phyloP scores from a whole-genome alignment of 1,140 invertebrate species.

The Aphaenogaster floridana region DNA sequence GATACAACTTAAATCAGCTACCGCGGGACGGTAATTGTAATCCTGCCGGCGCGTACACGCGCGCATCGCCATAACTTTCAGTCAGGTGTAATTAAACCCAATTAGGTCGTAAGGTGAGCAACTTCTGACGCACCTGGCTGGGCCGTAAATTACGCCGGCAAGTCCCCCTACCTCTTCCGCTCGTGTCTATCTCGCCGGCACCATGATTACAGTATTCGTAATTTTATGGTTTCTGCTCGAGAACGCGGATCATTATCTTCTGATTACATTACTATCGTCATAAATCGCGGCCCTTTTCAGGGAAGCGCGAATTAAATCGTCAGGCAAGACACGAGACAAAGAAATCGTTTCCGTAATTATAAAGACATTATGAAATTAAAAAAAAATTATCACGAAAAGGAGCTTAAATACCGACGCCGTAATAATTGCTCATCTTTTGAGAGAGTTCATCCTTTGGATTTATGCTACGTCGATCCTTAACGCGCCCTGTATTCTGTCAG shows the following conservation, averaged over 20 bases:
- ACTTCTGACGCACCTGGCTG: constrained; percentile 74
- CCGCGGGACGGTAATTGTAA: constrained; percentile 63
- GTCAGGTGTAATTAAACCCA: constrained; percentile 75
- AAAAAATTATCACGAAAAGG: not conserved
- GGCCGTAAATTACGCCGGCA: constrained; percentile 71
- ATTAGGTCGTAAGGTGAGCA: constrained; percentile 77
- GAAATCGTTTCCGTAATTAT: constrained; percentile 10
- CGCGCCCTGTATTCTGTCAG: constrained; percentile 7
- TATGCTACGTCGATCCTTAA: constrained; percentile 1
- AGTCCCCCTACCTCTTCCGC: constrained; percentile 33
- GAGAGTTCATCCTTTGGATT: not conserved
- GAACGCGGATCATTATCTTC: constrained; percentile 50
- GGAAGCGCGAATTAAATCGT: constrained; percentile 45
- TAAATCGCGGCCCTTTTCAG: constrained; percentile 52
- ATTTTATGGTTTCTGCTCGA: constrained; percentile 59
- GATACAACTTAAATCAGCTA: constrained; percentile 61
- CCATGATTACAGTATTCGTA: constrained; percentile 63
- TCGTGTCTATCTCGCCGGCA: constrained; percentile 58
- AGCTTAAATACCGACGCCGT: not conserved
- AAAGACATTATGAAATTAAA: not conserved
- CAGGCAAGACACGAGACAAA: constrained; percentile 1
- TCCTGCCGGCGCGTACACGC: constrained; percentile 48
- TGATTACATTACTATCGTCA: constrained; percentile 58
- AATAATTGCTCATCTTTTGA: not conserved
- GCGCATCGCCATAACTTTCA: constrained; percentile 68